These are phyloP conservation scores for Homarus americanus DNA, from an alignment of 1,140 invertebrate species.

Conservation along the genomic window DNA sequence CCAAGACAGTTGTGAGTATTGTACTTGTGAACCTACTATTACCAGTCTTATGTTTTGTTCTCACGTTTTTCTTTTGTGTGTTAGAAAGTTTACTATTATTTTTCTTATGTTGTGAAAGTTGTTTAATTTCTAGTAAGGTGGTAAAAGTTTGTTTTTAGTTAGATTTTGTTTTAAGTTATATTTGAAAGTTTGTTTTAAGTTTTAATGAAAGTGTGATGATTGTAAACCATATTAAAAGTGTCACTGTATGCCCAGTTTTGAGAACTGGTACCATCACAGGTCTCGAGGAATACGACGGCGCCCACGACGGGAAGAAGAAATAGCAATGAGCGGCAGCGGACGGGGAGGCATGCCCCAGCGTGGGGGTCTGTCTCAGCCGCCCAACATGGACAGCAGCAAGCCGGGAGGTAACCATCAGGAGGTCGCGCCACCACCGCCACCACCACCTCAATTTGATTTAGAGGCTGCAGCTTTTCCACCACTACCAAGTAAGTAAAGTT, in stretches of 20 bases:
- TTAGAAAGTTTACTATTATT: no score
- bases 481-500: constrained; percentile 82
- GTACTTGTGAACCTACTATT: background rate
- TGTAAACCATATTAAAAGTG: background rate
- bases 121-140: background rate
- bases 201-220: constrained; percentile 18
- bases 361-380: constrained; percentile 27
- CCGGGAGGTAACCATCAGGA: background rate
- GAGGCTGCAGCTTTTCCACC: constrained; percentile 90
- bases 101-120: no score
- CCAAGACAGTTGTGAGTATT: constrained; percentile 52
- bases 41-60: background rate
- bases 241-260: constrained; percentile 26
- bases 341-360: constrained; percentile 34
- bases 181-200: background rate
- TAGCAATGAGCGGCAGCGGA: background rate
- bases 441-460: constrained; percentile 84
- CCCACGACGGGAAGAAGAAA: constrained; percentile 43
- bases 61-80: no score
- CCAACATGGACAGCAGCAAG: constrained; percentile 8
- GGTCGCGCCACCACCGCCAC: constrained; percentile 38
- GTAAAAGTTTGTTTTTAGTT: constrained; percentile 17
- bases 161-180: background rate
- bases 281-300: constrained; percentile 34
- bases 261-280: constrained; percentile 19